These are phyloP conservation scores for Hyla sarda DNA, from an alignment of 2,113 vertebrate species.

Conservation along the genomic window DNA sequence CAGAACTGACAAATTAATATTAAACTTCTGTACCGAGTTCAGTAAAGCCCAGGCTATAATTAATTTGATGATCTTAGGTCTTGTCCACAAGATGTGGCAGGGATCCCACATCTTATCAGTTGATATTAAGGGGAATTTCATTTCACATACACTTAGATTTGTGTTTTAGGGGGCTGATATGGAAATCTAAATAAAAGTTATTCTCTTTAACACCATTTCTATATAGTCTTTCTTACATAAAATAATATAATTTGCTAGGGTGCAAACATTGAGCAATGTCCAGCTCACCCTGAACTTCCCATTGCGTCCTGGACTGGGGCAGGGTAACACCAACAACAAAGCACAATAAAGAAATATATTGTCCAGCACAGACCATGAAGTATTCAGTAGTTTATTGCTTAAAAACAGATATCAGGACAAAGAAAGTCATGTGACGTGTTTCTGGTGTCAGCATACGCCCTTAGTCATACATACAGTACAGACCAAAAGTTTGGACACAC, in stretches of 20 bases:
- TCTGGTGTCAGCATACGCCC: too few relatives aligned
- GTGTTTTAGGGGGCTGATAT: not conserved
- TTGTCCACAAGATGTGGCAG: not conserved
- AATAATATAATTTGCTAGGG: not conserved
- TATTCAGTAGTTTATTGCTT: too few relatives aligned
- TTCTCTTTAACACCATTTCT: not conserved
- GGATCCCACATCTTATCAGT: not conserved
- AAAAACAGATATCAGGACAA: too few relatives aligned
- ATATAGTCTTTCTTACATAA: not conserved
- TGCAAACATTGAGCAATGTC: too few relatives aligned
- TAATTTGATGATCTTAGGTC: slow-evolving; percentile 19
- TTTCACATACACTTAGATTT: not conserved
- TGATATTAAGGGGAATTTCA: not conserved
- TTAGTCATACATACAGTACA: too few relatives aligned
- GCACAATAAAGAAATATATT: too few relatives aligned
- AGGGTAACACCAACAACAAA: too few relatives aligned
- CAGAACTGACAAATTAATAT: slow-evolving; percentile 48
- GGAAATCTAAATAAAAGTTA: not conserved
- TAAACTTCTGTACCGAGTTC: not conserved
- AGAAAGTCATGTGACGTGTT: too few relatives aligned
- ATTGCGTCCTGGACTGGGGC: too few relatives aligned
- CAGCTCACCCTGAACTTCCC: too few relatives aligned
- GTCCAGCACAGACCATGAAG: too few relatives aligned
- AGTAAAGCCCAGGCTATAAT: not conserved
- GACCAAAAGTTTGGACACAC: too few relatives aligned